A percentile compares a stretch with the other conserved stretches of the same genome.
Conservation (phyloP, 2,113 vertebrate species). For the Gadus chalcogrammus region DNA sequence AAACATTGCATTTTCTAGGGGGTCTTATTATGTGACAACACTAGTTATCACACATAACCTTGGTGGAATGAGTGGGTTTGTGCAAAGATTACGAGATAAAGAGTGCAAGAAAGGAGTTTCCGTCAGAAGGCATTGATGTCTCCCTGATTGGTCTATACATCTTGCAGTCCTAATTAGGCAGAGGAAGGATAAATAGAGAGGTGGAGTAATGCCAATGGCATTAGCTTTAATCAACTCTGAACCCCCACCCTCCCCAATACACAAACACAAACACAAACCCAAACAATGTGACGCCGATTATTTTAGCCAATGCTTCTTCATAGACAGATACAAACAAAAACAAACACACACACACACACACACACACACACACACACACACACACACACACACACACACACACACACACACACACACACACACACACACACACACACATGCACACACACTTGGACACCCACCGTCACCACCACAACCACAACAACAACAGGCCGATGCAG, state of each 20-base stretch:
- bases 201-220: neutral
- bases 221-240: neutral
- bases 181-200: neutral
- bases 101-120: neutral
- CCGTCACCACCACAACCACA: neutral
- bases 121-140: neutral
- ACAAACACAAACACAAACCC: neutral
- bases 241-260: neutral
- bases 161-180: neutral
- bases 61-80: too few relatives aligned
- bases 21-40: too few relatives aligned
- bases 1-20: too few relatives aligned
- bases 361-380: slow-evolving; percentile 1
- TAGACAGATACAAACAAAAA: neutral
- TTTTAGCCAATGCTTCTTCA: neutral
- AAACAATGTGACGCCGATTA: slow-evolving; percentile 1
- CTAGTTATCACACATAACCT: too few relatives aligned
- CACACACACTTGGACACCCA: slow-evolving; percentile 1
- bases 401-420: slow-evolving; percentile 5
- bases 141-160: neutral
- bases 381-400: slow-evolving; percentile 5
- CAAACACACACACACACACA: neutral
- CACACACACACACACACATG: neutral
- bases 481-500: slow-evolving; percentile 39
- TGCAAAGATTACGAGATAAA: neutral